A percentile compares a stretch with the other conserved stretches of the same genome.
Evolutionary conservation across 2,113 vertebrate species (phyloP).

Genomic region (Sander lucioperca): DNA sequence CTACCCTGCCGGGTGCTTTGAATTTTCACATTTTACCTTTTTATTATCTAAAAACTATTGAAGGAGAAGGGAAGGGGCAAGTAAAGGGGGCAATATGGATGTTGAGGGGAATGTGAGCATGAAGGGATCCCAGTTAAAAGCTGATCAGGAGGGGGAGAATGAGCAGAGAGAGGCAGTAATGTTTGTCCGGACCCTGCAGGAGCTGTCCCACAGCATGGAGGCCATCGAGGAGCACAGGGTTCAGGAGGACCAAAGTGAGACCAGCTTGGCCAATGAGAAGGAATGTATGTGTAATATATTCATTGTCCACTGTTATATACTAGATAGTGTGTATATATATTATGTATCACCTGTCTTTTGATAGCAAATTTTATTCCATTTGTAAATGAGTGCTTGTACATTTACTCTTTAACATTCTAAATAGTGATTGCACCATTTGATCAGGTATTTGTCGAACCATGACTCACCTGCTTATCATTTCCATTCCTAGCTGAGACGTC

Average conservation of each 20-base stretch:
- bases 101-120: not conserved
- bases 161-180: not conserved
- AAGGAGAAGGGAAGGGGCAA: not conserved
- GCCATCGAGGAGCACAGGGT: conserved; percentile 55
- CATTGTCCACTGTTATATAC: not conserved
- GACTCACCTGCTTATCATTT: conserved; percentile 4
- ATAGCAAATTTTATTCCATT: not conserved
- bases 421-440: not conserved
- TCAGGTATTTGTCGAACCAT: not conserved
- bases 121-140: not conserved
- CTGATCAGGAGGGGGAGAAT: not conserved
- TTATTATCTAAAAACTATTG: conserved; percentile 7
- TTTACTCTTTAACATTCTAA: not conserved
- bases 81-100: conserved; percentile 9
- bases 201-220: conserved; percentile 68
- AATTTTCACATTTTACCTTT: conserved; percentile 16
- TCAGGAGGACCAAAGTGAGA: conserved; percentile 67
- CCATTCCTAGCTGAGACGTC: conserved; percentile 63
- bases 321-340: no score
- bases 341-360: not conserved
- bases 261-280: conserved; percentile 52
- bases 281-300: conserved; percentile 59
- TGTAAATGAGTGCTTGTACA: not conserved
- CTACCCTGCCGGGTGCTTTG: not conserved
- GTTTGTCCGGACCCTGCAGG: conserved; percentile 67